Evolutionary conservation across 2,888 invertebrate genomes (phyloP).

Genomic region (Meiosimyza platycephala): DNA sequence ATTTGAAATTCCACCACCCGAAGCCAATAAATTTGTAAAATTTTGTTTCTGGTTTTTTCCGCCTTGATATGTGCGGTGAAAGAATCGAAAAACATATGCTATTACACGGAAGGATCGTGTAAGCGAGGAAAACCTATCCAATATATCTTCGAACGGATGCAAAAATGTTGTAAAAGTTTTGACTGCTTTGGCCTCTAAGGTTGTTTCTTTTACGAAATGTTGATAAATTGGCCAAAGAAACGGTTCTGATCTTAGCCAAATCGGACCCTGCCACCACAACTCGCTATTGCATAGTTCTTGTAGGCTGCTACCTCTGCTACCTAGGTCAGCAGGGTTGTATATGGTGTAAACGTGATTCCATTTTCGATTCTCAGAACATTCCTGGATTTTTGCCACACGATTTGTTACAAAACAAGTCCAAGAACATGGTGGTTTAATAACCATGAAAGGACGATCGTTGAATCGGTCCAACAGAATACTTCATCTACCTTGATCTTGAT

Average conservation of each 20-base stretch:
- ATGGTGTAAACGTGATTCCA: slow-evolving; percentile 39
- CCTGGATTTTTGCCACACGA: slow-evolving; percentile 34
- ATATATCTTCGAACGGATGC: slow-evolving; percentile 8
- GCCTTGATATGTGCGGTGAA: neutral
- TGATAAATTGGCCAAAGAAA: neutral
- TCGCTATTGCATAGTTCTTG: slow-evolving; percentile 19
- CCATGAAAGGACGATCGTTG: slow-evolving; percentile 34
- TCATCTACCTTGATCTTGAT: neutral
- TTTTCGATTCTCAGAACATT: neutral
- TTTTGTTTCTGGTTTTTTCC: too few relatives aligned
- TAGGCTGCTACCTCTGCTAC: slow-evolving; percentile 35
- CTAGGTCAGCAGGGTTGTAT: slow-evolving; percentile 40
- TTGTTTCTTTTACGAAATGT: neutral
- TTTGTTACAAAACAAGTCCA: slow-evolving; percentile 41
- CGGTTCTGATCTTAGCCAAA: neutral
- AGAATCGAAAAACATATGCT: slow-evolving; percentile 12
- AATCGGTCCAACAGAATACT: slow-evolving; percentile 32
- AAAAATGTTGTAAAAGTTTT: slow-evolving; percentile 20
- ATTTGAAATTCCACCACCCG: neutral
- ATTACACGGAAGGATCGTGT: slow-evolving; percentile 32
- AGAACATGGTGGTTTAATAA: slow-evolving; percentile 30
- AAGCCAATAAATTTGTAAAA: neutral
- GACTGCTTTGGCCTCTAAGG: slow-evolving; percentile 27
- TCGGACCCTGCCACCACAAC: slow-evolving; percentile 37
- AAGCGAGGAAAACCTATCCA: slow-evolving; percentile 33